Evolutionary conservation across 1,140 invertebrate species (phyloP), one percentile per base, ranked within the genome.

Genomic region (Drusus annulatus): DNA sequence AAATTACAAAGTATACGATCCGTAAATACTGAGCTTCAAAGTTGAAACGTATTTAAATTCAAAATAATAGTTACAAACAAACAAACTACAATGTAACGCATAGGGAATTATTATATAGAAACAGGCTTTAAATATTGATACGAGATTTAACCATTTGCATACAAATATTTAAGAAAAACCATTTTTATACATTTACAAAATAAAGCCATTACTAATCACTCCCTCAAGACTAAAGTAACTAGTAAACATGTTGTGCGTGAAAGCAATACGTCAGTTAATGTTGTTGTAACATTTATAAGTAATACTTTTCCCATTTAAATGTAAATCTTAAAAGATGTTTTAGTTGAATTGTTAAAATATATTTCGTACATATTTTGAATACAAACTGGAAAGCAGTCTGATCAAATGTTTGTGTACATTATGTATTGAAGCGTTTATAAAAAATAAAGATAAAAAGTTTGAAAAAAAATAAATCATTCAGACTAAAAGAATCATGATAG

Each of bases 1-100:
- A 65, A 65, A 65, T 65, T 25, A 65, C 62, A 17, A 82, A 78
- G 81, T 83, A 83, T 83, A 83, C 81, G 81, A 83, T 62, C 80
- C 76, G 74, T 71, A 83, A 80, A 73, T 78, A 63, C 73, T 73
- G 81, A 83, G 81, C 81, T 83, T 83, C 78, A 80, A 81, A 82
- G 51, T 76, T 79, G 79, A 82, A 79, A 81, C 71, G 65, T 69
- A 81, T 74, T 73, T n/a, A 60, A 17, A 58, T 31, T 45, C 36
- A 45, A 45, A 45, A 10, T 45, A 45, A 69, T 69, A 50, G 65
- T n/a, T 69, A 69, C 51, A 51, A n/a, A n/a, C n/a, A n/a, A n/a
- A n/a, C n/a, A n/a, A n/a, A 74, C 65, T 51, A 7, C 65, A 25
- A 65, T 31, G 8, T 45, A 45, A 45, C 36, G 7, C 17, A 60